phyloP scores from a whole-genome alignment of 2,113 vertebrate genomes.

The Edolisoma coerulescens region DNA sequence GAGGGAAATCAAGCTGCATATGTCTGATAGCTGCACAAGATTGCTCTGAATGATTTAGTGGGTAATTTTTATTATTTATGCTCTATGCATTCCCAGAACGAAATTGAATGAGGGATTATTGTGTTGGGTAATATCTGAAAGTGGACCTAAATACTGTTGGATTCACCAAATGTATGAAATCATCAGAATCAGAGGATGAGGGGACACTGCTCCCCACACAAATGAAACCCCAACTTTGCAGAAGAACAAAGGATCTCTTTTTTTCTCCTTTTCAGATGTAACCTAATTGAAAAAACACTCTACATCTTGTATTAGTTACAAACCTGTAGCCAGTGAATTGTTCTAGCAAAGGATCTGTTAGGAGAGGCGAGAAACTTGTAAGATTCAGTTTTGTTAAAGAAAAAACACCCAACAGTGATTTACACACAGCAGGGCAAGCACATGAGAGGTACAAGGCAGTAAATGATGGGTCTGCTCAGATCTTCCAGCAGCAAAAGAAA shows the following conservation, averaged over 20 bases:
- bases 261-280: background rate
- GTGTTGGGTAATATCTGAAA: background rate
- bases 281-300: background rate
- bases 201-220: background rate
- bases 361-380: background rate
- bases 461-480: background rate
- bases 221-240: background rate
- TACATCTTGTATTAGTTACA: background rate
- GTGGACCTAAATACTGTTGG: background rate
- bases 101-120: background rate
- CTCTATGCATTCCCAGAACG: background rate
- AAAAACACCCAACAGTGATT: background rate
- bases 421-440: background rate
- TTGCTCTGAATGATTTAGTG: slow-evolving; percentile 8
- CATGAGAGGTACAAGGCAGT: background rate
- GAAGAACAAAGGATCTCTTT: background rate
- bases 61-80: slow-evolving; percentile 21
- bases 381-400: background rate
- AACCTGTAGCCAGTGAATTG: background rate
- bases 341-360: background rate
- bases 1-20: slow-evolving; percentile 28
- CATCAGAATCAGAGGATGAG: background rate
- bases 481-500: background rate
- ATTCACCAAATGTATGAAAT: background rate
- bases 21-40: background rate